Evolutionary conservation across 2,797 vertebrate species (phyloP).

Genomic region (Simalia tracyae): DNA sequence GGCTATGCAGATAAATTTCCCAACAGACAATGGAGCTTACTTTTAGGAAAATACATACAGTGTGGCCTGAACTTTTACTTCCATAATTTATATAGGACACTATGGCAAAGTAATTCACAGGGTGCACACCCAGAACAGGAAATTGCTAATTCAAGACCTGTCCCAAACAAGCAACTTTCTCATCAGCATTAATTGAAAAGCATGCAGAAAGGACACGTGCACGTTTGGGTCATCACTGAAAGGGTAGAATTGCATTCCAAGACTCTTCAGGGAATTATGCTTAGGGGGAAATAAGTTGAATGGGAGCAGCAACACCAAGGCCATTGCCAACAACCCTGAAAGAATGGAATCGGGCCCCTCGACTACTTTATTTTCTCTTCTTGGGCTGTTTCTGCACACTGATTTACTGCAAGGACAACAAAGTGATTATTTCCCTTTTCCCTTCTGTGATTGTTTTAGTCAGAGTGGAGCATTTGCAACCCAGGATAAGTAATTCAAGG

Average conservation of each 20-base stretch:
- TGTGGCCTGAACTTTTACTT: not conserved
- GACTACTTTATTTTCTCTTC: not conserved
- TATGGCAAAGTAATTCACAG: not conserved
- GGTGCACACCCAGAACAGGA: not conserved
- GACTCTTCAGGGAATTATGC: not conserved
- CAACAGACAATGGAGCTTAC: not conserved
- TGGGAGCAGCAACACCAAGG: not conserved
- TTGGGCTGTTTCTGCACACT: not conserved
- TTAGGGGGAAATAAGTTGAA: not conserved
- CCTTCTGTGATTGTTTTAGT: not conserved
- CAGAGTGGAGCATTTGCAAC: not conserved
- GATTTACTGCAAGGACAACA: not conserved
- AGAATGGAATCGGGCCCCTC: not conserved
- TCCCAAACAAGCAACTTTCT: not conserved
- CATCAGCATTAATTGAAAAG: not conserved
- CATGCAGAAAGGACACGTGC: not conserved
- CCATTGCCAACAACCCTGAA: not conserved
- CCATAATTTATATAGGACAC: not conserved
- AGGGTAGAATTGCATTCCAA: not conserved
- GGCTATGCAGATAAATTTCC: not conserved
- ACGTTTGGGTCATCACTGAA: slow-evolving; percentile 1
- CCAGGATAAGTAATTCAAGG: not conserved
- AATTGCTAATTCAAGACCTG: not conserved
- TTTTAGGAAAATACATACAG: not conserved
- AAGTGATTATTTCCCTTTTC: not conserved